phyloP scores from a whole-genome alignment of 1,140 invertebrate species.

The Pinna nobilis region DNA sequence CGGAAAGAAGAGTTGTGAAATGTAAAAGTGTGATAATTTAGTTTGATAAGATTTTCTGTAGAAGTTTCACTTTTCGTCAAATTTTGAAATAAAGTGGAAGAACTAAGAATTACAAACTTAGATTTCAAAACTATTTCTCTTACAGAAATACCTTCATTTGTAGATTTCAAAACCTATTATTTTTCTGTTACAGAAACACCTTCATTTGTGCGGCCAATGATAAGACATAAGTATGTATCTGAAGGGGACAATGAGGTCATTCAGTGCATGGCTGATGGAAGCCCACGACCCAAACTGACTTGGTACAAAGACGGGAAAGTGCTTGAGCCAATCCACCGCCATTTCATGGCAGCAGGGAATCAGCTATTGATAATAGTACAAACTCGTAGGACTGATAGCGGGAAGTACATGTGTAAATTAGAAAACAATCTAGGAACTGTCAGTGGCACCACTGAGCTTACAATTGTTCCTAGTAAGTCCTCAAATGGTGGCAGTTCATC shows the following conservation, averaged over 20 bases:
- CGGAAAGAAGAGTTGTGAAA: too few species aligned
- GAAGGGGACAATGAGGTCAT: slow-evolving; percentile 88
- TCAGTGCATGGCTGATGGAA: slow-evolving; percentile 90
- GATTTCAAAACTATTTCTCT: too few species aligned
- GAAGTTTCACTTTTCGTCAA: too few species aligned
- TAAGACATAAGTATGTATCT: slow-evolving; percentile 84
- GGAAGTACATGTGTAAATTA: slow-evolving; percentile 86
- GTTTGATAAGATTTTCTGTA: too few species aligned
- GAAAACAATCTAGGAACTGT: slow-evolving; percentile 86
- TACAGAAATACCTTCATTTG: background rate
- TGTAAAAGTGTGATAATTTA: too few species aligned
- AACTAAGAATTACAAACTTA: too few species aligned
- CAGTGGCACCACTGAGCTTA: slow-evolving; percentile 75
- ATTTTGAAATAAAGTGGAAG: too few species aligned
- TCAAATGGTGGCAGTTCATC: background rate
- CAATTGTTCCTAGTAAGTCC: background rate
- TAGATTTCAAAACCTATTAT: background rate
- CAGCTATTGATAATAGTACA: slow-evolving; percentile 91
- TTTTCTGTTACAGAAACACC: slow-evolving; percentile 82
- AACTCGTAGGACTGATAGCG: slow-evolving; percentile 84
- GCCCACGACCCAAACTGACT: slow-evolving; percentile 88
- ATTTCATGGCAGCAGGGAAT: slow-evolving; percentile 89
- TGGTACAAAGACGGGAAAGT: slow-evolving; percentile 91
- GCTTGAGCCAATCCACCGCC: slow-evolving; percentile 81
- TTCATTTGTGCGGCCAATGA: slow-evolving; percentile 88